phyloP scores from a whole-genome alignment of 2,888 invertebrate species.

The Noctua janthina region DNA sequence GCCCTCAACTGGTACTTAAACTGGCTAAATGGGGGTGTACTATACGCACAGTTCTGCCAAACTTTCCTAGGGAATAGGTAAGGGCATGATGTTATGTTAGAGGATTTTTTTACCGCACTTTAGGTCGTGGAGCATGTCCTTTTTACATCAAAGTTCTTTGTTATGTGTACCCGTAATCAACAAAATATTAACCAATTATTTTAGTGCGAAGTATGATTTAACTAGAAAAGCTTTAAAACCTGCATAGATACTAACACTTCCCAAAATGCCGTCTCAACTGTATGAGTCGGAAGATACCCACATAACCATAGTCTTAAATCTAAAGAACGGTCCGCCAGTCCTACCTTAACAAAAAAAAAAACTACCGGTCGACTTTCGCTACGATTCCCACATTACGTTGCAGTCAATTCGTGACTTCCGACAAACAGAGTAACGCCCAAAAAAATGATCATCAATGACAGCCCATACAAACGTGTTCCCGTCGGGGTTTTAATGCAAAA shows the following conservation, averaged over 20 bases:
- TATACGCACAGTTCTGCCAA: not conserved
- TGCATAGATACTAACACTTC: not conserved
- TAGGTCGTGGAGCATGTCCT: not conserved
- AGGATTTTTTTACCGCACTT: not conserved
- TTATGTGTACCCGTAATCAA: not conserved
- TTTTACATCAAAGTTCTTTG: not conserved
- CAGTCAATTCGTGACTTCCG: conserved; percentile 71
- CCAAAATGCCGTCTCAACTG: not conserved
- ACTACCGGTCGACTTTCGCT: conserved; percentile 57
- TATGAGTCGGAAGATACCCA: not conserved
- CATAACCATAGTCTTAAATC: not conserved
- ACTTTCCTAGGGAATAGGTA: not conserved
- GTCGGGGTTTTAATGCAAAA: conserved; percentile 58
- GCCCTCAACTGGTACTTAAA: not conserved
- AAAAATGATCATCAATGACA: conserved; percentile 65
- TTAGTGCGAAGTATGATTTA: not conserved
- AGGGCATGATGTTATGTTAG: not conserved
- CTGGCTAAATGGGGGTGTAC: not conserved
- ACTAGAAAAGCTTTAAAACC: not conserved
- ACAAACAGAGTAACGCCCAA: conserved; percentile 67
- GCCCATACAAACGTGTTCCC: conserved; percentile 68
- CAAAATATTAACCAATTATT: not conserved
- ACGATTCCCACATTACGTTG: conserved; percentile 65
- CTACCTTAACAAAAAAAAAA: conserved; percentile 37
- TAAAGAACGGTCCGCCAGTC: conserved; percentile 16